Conservation (phyloP, 2,888 invertebrate species). For the Torymus tubicola region DNA sequence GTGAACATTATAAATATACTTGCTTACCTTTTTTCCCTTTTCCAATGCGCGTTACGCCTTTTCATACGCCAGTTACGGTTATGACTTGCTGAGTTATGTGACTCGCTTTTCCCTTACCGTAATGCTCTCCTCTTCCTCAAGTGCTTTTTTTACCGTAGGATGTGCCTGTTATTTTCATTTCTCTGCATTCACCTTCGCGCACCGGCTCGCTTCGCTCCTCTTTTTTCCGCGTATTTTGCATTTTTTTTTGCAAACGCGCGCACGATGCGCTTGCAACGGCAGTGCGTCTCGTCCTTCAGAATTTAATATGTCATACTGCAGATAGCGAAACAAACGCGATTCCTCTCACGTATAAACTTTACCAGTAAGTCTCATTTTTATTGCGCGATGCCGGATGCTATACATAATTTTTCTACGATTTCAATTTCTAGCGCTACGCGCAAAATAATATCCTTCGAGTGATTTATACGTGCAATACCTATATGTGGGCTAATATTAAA, state of each 20-base stretch:
- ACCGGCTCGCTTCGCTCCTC: neutral
- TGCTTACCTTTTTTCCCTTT: neutral
- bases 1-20: constrained; percentile 4
- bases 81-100: constrained; percentile 52
- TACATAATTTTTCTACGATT: constrained; percentile 8
- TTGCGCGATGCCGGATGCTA: neutral
- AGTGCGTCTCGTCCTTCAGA: constrained; percentile 25
- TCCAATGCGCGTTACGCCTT: constrained; percentile 23
- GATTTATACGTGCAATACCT: too few species aligned
- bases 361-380: constrained; percentile 15
- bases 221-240: neutral
- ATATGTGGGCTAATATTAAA: too few species aligned
- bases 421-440: neutral
- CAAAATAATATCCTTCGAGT: too few species aligned
- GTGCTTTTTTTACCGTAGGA: constrained; percentile 8
- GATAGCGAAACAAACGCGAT: constrained; percentile 37
- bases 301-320: constrained; percentile 50
- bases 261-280: neutral
- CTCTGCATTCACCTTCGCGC: neutral
- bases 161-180: constrained; percentile 5
- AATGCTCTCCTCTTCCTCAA: neutral
- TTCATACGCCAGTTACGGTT: constrained; percentile 38
- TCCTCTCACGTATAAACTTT: constrained; percentile 39
- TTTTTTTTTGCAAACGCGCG: neutral
- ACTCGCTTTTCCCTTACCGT: constrained; percentile 17